A percentile compares a stretch with the other conserved stretches of the same genome.
Evolutionary conservation across 2,113 vertebrate genomes (phyloP).

Genomic region (Neogobius melanostomus): DNA sequence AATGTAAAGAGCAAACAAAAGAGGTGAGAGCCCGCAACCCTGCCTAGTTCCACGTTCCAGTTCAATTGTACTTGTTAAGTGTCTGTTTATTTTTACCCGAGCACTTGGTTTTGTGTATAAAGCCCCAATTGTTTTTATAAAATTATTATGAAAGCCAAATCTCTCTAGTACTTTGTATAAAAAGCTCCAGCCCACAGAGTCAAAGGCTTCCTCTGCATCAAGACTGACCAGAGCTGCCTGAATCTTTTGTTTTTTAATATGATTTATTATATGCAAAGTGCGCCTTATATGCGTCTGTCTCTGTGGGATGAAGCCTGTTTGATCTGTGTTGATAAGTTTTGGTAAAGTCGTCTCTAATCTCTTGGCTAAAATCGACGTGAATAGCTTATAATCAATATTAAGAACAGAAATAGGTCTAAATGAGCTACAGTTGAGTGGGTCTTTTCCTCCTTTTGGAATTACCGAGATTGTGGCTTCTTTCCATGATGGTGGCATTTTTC

Average conservation of each 20-base stretch:
- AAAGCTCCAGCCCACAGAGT: too few relatives aligned
- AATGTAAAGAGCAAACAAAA: too few relatives aligned
- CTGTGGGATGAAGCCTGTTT: neutral
- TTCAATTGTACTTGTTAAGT: too few relatives aligned
- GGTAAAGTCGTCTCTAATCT: neutral
- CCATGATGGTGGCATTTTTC: neutral
- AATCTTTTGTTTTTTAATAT: neutral
- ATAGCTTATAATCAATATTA: neutral
- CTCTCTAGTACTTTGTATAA: too few relatives aligned
- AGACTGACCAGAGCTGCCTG: neutral
- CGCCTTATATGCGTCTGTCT: neutral
- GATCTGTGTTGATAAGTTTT: neutral
- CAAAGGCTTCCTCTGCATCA: slow-evolving; percentile 3
- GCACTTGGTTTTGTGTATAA: too few relatives aligned
- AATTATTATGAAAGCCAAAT: too few relatives aligned
- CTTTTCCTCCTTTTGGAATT: too few relatives aligned
- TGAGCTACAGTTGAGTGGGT: neutral
- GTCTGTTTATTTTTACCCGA: too few relatives aligned
- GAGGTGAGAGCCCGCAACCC: too few relatives aligned
- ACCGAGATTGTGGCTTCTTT: neutral
- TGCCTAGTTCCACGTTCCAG: too few relatives aligned
- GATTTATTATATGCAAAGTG: neutral
- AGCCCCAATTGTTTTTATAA: too few relatives aligned
- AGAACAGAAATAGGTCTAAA: slow-evolving; percentile 3
- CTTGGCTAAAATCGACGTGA: neutral